Evolutionary conservation across 2,113 vertebrate species (phyloP).

Genomic region (Melanotaenia duboulayi): DNA sequence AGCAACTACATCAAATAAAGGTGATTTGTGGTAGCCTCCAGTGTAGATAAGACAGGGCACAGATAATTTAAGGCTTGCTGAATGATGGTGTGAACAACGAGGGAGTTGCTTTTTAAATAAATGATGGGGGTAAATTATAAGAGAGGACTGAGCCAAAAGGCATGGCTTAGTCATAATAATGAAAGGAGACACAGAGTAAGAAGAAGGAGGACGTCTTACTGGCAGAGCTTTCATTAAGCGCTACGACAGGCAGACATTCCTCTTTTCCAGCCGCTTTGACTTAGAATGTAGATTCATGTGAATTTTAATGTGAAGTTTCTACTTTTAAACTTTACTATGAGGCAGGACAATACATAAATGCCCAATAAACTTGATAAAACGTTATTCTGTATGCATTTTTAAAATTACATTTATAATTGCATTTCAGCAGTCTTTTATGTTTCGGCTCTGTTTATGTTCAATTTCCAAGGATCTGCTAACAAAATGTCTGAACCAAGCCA

Average conservation of each 20-base stretch:
- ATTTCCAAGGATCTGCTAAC: conserved; percentile 2
- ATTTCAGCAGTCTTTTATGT: neutral
- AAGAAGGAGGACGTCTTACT: conserved; percentile 4
- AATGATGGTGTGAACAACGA: conserved; percentile 59
- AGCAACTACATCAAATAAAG: conserved; percentile 54
- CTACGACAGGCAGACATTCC: conserved; percentile 4
- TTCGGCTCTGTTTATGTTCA: neutral
- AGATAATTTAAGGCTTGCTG: conserved; percentile 61
- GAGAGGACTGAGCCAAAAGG: conserved; percentile 47
- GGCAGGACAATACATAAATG: neutral
- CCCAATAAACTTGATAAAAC: neutral
- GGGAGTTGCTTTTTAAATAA: conserved; percentile 64
- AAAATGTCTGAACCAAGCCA: conserved; percentile 16
- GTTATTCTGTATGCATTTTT: neutral
- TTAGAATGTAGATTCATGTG: neutral
- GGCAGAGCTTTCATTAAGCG: conserved; percentile 32
- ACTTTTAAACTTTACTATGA: neutral
- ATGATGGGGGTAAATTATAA: conserved; percentile 54
- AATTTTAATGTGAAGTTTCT: neutral
- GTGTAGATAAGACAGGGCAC: conserved; percentile 50
- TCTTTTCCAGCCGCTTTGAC: conserved; percentile 3
- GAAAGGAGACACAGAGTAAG: conserved; percentile 18
- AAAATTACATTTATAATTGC: neutral
- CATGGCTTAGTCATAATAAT: conserved; percentile 28
- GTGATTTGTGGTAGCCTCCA: conserved; percentile 57